Base-by-base conservation (phyloP, 2,113 vertebrate species). In the Riparia riparia region DNA sequence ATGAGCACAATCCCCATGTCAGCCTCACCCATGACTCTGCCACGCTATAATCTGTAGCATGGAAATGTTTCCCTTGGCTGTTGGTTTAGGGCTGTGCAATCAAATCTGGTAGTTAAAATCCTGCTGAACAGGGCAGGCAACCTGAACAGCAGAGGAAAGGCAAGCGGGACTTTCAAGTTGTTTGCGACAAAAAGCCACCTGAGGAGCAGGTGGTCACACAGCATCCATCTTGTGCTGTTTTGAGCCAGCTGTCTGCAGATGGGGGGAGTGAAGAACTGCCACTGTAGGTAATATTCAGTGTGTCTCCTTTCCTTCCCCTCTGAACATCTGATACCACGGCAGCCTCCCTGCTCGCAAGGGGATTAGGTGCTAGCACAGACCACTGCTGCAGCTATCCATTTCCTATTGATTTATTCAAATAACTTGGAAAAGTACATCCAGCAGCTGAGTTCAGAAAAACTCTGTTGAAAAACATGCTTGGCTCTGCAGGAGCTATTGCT, bases 331-430 rank as follows among this genome's bases (percentile, higher is more conserved):
- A 76, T 60, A 66, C 42, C 0, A 0, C 0, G 0, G 68, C 83
- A 91, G 66, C 32, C 10, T 61, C 86, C 26, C 61, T 72, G 82
- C 84, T 82, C 2, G 0, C 39, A 10, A 50, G 82, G 78, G 94
- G 96, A 96, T 97, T 97, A 96, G 93, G 78, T 89, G 90, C 50
- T 87, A 72, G 91, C 84, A 53, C 64, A 89, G 44, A 29, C 50
- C 3, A 12, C 56, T 71, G 77, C 63, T 3, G 6, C 88, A 79
- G 60, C 41, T 39, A 37, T 71, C 72, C 1, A 1, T 78, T 86
- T 92, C 69, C 80, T 65, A 24, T 41, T 94, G 90, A 10, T 90
- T 96, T 93, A 94, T 94, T 93, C 95, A 96, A 74, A 61, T 47
- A 68, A 61, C 69, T 83, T 1, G 1, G 85, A 50, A 94, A 90